A percentile compares a stretch with the other conserved stretches of the same genome.
Conservation (phyloP, 2,888 invertebrate genomes). For the Heteromyza rotundicornis region DNA sequence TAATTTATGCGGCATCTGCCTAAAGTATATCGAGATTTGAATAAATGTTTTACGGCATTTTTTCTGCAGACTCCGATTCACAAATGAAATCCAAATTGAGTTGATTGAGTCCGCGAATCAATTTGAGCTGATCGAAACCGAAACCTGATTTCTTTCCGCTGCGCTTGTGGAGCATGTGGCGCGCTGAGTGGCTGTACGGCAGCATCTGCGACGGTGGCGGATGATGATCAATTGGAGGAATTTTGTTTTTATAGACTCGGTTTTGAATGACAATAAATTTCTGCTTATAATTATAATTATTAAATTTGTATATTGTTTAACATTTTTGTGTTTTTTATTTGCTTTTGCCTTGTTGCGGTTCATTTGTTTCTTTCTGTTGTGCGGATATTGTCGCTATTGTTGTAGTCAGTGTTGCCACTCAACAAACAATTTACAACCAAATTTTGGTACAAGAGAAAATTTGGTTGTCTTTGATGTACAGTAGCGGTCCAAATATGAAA, state of each 20-base stretch:
- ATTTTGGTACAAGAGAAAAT: no score
- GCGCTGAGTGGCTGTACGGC: neutral
- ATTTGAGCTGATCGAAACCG: neutral
- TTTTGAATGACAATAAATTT: constrained; percentile 40
- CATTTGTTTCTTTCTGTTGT: neutral
- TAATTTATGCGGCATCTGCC: constrained; percentile 1
- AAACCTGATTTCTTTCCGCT: neutral
- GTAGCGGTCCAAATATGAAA: no score
- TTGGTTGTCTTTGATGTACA: no score
- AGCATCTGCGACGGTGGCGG: neutral
- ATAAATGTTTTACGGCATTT: constrained; percentile 44
- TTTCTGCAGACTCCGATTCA: neutral
- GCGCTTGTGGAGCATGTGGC: neutral
- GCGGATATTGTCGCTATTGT: no score
- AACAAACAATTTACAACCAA: no score
- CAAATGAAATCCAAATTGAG: neutral
- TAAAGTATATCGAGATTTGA: constrained; percentile 21
- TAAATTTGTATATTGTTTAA: constrained; percentile 26
- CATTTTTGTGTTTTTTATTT: constrained; percentile 17
- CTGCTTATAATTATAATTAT: constrained; percentile 48
- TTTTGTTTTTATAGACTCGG: constrained; percentile 25
- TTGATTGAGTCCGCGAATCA: neutral
- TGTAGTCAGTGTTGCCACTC: neutral
- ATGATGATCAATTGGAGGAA: constrained; percentile 46
- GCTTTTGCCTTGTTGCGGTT: constrained; percentile 17